Conservation (phyloP, 2,888 invertebrate species). For the Synergus itoensis region DNA sequence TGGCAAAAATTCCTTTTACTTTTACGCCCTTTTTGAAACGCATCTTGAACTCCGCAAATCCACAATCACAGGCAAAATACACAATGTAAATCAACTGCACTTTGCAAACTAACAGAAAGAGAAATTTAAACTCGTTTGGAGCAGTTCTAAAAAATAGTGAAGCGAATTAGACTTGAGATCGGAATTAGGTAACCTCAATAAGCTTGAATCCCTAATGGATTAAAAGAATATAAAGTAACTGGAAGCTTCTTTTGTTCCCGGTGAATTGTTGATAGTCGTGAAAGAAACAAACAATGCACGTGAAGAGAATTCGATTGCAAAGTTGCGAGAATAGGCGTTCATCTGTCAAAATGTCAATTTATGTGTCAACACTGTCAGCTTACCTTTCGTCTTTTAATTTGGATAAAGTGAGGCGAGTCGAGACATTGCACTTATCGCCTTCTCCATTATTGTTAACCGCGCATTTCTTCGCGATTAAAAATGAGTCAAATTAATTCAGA, state of each 20-base stretch:
- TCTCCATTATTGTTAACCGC: constrained; percentile 35
- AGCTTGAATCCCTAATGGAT: not conserved
- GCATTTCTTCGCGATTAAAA: not conserved
- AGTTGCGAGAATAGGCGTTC: not conserved
- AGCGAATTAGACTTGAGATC: not conserved
- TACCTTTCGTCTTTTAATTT: constrained; percentile 21
- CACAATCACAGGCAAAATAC: not conserved
- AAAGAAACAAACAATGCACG: not conserved
- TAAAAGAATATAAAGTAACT: not conserved
- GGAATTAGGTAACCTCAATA: constrained; percentile 18
- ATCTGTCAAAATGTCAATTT: constrained; percentile 23
- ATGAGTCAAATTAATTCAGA: not conserved
- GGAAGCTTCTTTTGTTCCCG: not conserved
- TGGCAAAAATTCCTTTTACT: constrained; percentile 24
- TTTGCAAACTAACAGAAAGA: not conserved
- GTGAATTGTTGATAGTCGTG: not conserved
- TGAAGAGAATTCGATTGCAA: not conserved
- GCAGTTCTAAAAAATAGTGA: not conserved
- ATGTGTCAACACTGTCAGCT: constrained; percentile 9
- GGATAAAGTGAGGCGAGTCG: not conserved
- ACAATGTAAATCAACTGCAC: not conserved
- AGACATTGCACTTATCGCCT: constrained; percentile 17
- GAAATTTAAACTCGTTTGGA: not conserved
- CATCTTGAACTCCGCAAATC: not conserved
- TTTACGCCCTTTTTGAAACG: constrained; percentile 13